Base-by-base conservation (phyloP, 2,113 vertebrate species). In the Corynorhinus townsendii region DNA sequence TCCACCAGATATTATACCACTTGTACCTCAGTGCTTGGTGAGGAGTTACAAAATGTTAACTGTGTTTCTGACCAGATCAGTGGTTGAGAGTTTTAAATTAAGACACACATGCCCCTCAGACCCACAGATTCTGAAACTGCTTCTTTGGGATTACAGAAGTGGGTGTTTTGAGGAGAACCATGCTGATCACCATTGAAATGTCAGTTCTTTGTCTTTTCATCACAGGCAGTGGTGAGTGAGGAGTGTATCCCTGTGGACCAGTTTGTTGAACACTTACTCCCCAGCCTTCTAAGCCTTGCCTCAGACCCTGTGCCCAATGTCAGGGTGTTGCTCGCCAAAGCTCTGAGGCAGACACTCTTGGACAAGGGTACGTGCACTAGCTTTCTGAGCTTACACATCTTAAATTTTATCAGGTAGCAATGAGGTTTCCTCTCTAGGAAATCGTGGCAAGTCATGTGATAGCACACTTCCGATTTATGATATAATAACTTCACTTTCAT, bases 231-330 rank as follows among this genome's bases (percentile, higher is more conserved):
- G 26, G 99, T 99, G 84, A 98, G 98, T 86, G 98, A 99, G 89
- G 99, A 99, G 81, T 99, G 99, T 49, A 98, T 99, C 98, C 98
- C 99, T 5, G 98, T 98, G 75, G 99, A 98, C 24, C 99, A 99
- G 96, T 99, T 99, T 94, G 99, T 98, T 2, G 98, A 99, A 88
- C 98, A 99, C 82, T 96, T 99, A 10, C 97, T 99, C 22, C 99
- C 99, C 95, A 99, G 98, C 96, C 99, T 99, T 24, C 94, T 99
- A 20, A 99, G 99, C 93, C 98, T 99, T 1, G 98, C 98, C 0
- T 99, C 98, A 0, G 99, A 99, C 95, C 99, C 99, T 0, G 99
- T 99, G 95, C 99, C 99, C 26, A 99, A 99, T 0, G 98, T 99
- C 3, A 98, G 99, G 4, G 99, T 99, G 11, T 97, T 99, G 96